Base-by-base conservation (phyloP, 2,797 vertebrate genomes). In the Myotis daubentonii region DNA sequence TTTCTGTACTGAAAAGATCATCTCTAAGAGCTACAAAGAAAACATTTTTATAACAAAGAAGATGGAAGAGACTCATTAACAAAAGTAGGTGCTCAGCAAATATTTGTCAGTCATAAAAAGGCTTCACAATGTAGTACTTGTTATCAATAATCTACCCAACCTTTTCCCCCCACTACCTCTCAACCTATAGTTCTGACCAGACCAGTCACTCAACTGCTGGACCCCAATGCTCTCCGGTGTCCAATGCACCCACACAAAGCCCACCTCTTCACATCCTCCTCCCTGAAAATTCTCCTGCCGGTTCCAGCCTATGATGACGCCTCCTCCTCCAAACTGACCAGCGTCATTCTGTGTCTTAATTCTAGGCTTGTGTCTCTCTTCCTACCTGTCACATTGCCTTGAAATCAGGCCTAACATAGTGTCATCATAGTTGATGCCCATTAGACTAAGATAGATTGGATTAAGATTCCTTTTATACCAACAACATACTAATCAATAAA, bases 11-110 rank as follows among this genome's bases (percentile, higher is more conserved):
- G 25, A 90, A 79, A 89, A 90, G 33, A 88, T 60, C 49, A 85
- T 41, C 12, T 68, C 28, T 23, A 68, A 92, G 44, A 87, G 8
- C 13, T 70, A 47, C 57, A 89, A 62, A 82, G 23, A 89, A 79
- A 84, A 91, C 28, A 66, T 94, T 70, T 78, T 86, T 79, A 36
- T 41, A 82, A 75, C 22, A 83, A 62, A 75, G 76, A 78, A 88
- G 86, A 55, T 38, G 15, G 30, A 92, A 78, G 71, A 22, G 49
- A 83, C 53, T 60, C 16, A 22, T 79, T 95, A 80, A 83, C n/a
- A 30, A 76, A 38, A 79, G 51, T 7, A 80, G 38, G 53, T 17
- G 12, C 53, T 74, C 23, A 15, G 75, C 25, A 66, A 78, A 88
- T 44, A 80, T 72, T n/a, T 55, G 25, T 79, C 36, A 13, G 57